Base-by-base conservation (phyloP, 92 coral and sea anemone genomes). In the Epizoanthus illoricatus region DNA sequence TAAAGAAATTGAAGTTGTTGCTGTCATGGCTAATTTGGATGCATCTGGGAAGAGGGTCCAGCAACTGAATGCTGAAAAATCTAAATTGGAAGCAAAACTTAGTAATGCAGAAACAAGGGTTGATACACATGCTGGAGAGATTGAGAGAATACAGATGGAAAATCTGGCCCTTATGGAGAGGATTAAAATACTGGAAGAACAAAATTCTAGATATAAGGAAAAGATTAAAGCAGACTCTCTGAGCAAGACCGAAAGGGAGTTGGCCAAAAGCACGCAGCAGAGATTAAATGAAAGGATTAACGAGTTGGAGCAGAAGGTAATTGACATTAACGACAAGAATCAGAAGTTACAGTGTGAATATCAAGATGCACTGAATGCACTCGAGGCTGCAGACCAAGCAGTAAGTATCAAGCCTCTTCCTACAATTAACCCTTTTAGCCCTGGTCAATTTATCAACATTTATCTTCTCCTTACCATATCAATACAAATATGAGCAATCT, bases 351-450 rank as follows among this genome's bases (percentile, higher is more conserved):
- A 92, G 41, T 71, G 89, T 15, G 98, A 91, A 74, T 97, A 97
- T 80, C 92, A 97, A 12, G 99, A 97, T 76, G 94, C 98, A 65
- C 93, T 97, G n/a, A 97, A 87, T 59, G 99, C 99, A 40, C 76
- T 97, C n/a, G 99, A 97, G 69, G 99, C 98, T 82, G 99, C 94
- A 4, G 99, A 97, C 74, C 92, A 94, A 88, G 94, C 94, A 91
- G 99, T 97, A 81, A 84, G 98, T 84, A 7, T 16, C 59, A 67
- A 28, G 73, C 24, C 54, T 20, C 24, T 81, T 11, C 63, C 67
- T n/a, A 21, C 49, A 10, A 39, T 9, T 21, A 6, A 55, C 15
- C 1, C 71, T 28, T 28, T 28, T 28, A 28, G 36, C 36, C 36
- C 36, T 28, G 36, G 36, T 28, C 36, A 28, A 28, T 28, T 28